A percentile compares a stretch with the other conserved stretches of the same genome.
These are phyloP conservation scores for Hiodon alosoides DNA, from an alignment of 2,113 vertebrate species.

Conservation along the genomic window DNA sequence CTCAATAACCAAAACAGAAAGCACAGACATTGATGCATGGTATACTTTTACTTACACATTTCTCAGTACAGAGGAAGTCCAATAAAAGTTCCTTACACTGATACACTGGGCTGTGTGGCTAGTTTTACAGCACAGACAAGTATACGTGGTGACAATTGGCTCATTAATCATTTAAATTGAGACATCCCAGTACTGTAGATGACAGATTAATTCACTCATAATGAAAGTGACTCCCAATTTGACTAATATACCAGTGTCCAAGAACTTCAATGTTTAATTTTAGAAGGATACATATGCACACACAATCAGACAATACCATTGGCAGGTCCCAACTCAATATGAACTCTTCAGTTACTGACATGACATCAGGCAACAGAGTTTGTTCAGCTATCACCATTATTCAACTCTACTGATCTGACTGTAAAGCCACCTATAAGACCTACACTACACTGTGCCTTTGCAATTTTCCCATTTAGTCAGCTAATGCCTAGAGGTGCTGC, in stretches of 20 bases:
- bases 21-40: slow-evolving; percentile 42
- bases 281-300: slow-evolving; percentile 26
- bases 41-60: slow-evolving; percentile 78
- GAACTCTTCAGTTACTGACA: slow-evolving; percentile 34
- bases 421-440: background rate
- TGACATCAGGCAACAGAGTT: slow-evolving; percentile 42
- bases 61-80: slow-evolving; percentile 71
- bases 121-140: slow-evolving; percentile 61
- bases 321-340: slow-evolving; percentile 13
- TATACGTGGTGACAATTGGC: slow-evolving; percentile 40
- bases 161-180: slow-evolving; percentile 44
- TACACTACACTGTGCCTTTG: slow-evolving; percentile 3
- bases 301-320: slow-evolving; percentile 21
- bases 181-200: slow-evolving; percentile 49
- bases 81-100: slow-evolving; percentile 69
- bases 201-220: slow-evolving; percentile 40
- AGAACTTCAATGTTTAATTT: slow-evolving; percentile 41
- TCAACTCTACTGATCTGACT: background rate
- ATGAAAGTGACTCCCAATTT: slow-evolving; percentile 35
- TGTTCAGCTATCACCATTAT: slow-evolving; percentile 26
- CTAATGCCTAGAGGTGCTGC: too few relatives aligned
- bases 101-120: slow-evolving; percentile 68
- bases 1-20: slow-evolving; percentile 5
- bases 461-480: background rate
- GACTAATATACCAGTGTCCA: slow-evolving; percentile 46